These are phyloP conservation scores for Hystrix cristata DNA, from an alignment of 2,113 vertebrate species.

Conservation along the genomic window DNA sequence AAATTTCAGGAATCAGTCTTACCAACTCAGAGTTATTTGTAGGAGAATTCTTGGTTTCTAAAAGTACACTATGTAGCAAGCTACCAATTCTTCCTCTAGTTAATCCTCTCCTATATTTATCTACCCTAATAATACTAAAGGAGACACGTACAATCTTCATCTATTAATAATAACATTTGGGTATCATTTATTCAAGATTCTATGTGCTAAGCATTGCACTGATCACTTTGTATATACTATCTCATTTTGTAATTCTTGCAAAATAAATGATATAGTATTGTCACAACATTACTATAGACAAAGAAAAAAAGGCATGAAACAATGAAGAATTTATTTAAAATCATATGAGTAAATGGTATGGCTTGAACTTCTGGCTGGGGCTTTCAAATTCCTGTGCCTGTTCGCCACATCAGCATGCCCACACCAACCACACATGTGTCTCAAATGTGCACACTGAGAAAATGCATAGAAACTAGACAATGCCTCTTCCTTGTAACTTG, in stretches of 20 bases:
- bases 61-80: neutral
- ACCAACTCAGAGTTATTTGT: neutral
- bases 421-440: neutral
- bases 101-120: neutral
- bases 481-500: slow-evolving; percentile 8
- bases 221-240: neutral
- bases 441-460: neutral
- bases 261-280: neutral
- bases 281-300: neutral
- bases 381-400: neutral
- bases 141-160: neutral
- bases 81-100: slow-evolving; percentile 6
- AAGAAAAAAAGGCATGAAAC: neutral
- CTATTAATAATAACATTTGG: neutral
- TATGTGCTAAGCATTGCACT: neutral
- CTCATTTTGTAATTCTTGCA: neutral
- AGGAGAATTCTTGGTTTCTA: neutral
- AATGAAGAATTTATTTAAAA: slow-evolving; percentile 25
- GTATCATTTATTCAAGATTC: neutral
- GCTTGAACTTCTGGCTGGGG: neutral
- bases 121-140: neutral
- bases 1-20: neutral
- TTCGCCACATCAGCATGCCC: neutral
- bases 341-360: neutral
- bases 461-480: neutral